Percentiles rank a stretch among this genome's conserved stretches.
Evolutionary conservation across 2,888 invertebrate genomes (phyloP).

Genomic region (Lutraria lutraria): DNA sequence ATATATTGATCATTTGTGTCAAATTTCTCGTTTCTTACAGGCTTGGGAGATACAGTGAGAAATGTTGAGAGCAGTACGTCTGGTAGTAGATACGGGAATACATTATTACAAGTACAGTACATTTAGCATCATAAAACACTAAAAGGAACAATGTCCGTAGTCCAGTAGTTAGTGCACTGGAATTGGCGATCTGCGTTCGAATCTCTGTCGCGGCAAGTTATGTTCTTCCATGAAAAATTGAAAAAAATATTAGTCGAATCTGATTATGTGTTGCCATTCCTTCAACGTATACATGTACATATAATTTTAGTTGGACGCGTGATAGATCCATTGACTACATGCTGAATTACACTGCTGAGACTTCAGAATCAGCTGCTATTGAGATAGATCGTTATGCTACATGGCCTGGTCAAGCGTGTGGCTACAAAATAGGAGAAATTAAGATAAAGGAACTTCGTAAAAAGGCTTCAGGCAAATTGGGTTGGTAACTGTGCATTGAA

Average conservation of each 20-base stretch:
- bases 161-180: too few species aligned
- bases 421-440: slow-evolving; percentile 83
- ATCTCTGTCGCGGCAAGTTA: too few species aligned
- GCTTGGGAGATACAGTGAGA: slow-evolving; percentile 73
- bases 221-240: too few species aligned
- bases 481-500: slow-evolving; percentile 60
- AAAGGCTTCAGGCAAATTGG: slow-evolving; percentile 81
- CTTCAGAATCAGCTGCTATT: slow-evolving; percentile 63
- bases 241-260: too few species aligned
- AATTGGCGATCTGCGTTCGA: too few species aligned
- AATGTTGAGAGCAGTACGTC: slow-evolving; percentile 75
- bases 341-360: slow-evolving; percentile 75
- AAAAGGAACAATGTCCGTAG: too few species aligned
- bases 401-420: slow-evolving; percentile 85
- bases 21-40: slow-evolving; percentile 16
- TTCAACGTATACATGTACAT: background rate
- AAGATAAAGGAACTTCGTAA: slow-evolving; percentile 81
- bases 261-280: too few species aligned
- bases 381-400: slow-evolving; percentile 85
- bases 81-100: slow-evolving; percentile 65
- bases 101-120: slow-evolving; percentile 51
- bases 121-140: too few species aligned
- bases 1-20: background rate
- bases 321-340: slow-evolving; percentile 81
- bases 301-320: slow-evolving; percentile 78